phyloP scores from a whole-genome alignment of 2,888 invertebrate species.

The Limulus polyphemus region DNA sequence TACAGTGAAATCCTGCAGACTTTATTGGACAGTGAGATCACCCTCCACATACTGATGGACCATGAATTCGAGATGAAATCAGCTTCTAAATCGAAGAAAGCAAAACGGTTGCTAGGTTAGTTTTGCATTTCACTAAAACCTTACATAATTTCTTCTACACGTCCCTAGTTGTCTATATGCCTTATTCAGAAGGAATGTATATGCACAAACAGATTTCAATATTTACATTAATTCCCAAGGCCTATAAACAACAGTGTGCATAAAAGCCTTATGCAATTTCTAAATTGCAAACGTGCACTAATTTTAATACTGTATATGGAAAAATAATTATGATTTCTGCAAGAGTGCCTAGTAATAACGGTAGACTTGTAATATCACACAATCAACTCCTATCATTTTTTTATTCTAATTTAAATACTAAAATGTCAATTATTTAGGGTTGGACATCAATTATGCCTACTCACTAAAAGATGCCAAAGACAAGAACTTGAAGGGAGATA shows the following conservation, averaged over 20 bases:
- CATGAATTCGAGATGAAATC: constrained; percentile 54
- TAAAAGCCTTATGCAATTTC: no score
- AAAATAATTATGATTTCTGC: neutral
- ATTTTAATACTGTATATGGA: neutral
- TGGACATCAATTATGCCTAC: no score
- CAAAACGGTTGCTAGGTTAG: constrained; percentile 19
- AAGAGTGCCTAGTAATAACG: neutral
- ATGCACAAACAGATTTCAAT: no score
- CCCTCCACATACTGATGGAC: constrained; percentile 54
- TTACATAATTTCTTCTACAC: no score
- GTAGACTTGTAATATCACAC: neutral
- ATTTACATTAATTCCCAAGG: no score
- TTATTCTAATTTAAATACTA: no score
- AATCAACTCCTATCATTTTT: no score
- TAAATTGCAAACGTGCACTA: no score
- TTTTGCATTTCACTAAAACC: neutral
- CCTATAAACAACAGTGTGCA: no score
- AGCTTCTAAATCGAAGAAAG: constrained; percentile 39
- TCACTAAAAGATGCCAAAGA: constrained; percentile 53
- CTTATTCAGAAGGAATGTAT: no score
- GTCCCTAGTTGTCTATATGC: no score
- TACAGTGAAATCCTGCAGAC: constrained; percentile 69
- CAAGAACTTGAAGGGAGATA: constrained; percentile 65
- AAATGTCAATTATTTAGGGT: no score
- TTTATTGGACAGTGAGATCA: constrained; percentile 64